Evolutionary conservation across 2,888 invertebrate genomes (phyloP), one percentile per base, ranked within the genome.

Genomic region (Dolichomitus sp.): DNA sequence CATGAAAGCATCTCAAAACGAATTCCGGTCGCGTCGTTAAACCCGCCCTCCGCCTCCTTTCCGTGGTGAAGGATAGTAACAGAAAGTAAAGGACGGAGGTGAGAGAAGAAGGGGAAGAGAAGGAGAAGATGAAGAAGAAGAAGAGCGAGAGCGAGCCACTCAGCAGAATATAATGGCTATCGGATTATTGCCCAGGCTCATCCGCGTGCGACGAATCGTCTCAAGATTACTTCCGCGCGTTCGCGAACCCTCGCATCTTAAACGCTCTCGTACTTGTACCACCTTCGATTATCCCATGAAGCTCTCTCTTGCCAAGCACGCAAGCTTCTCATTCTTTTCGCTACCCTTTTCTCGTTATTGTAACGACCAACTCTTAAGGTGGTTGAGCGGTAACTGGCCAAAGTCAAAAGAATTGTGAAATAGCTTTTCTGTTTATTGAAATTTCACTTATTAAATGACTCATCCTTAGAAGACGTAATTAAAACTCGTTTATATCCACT

Each of bases 11-110:
- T 37, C 80, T 83, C 83, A 84, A 86, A 85, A 86, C 84, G 86
- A 85, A 87, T 87, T 86, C 85, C 86, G 81, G 85, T 85, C 84
- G 86, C 84, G 86, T 85, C 86, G 86, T 86, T 86, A 86, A 86
- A 85, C 85, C 85, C 79, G 83, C 83, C 81, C 75, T 63, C 66
- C 70, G 59, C 52, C 68, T 80, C 63, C 75, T 59, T 52, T 77
- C 50, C 69, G 77, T 37, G 73, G 65, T 45, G 66, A 33, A 37
- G 65, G 50, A 66, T 52, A 77, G 76, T 40, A 65, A 19, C 63
- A 69, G 61, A 69, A 5, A 70, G 12, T 57, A 40, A 75, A 17
- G 23, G 23, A 54, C 27, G 50, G 37, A 23, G 14, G 52, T 57
- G 30, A 57, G n/a, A 68, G 17, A 37, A 54, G 73, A 77, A 76